These are phyloP conservation scores for Holothuria scabra DNA, from an alignment of 53 echinoderm and acorn worm genomes.

Conservation along the genomic window DNA sequence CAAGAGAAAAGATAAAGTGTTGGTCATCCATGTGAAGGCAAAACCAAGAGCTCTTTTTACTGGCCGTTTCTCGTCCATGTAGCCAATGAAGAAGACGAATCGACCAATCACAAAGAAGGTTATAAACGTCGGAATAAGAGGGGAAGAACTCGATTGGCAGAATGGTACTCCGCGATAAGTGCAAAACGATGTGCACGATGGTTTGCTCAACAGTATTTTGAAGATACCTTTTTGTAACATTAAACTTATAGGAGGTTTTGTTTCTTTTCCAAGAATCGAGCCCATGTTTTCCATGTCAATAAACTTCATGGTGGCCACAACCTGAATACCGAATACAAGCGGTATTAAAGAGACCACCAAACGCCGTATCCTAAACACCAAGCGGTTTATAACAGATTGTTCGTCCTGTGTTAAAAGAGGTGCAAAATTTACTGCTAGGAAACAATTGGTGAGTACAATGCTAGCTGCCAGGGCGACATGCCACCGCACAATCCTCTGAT, in stretches of 20 bases:
- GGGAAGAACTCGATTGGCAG: neutral
- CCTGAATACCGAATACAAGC: neutral
- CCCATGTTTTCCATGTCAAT: constrained; percentile 35
- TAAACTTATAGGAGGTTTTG: neutral
- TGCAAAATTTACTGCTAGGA: neutral
- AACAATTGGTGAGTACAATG: neutral
- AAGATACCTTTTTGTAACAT: constrained; percentile 5
- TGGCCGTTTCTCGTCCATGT: constrained; percentile 24
- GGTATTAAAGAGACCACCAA: constrained; percentile 25
- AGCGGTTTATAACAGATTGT: neutral
- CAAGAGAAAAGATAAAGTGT: neutral
- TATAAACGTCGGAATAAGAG: constrained; percentile 17
- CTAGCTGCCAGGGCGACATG: no score
- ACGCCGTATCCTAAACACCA: constrained; percentile 28
- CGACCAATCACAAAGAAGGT: constrained; percentile 31
- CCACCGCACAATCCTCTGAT: no score
- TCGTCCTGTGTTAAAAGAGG: neutral
- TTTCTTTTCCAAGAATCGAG: constrained; percentile 7
- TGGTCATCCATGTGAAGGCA: neutral
- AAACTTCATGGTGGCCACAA: neutral
- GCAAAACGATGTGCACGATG: constrained; percentile 15
- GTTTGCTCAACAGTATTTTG: constrained; percentile 48
- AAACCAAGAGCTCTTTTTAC: constrained; percentile 8
- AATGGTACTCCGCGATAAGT: constrained; percentile 3
- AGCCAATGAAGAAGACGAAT: constrained; percentile 22